Conservation (phyloP, 2,113 vertebrate genomes). For the Anolis carolinensis region DNA sequence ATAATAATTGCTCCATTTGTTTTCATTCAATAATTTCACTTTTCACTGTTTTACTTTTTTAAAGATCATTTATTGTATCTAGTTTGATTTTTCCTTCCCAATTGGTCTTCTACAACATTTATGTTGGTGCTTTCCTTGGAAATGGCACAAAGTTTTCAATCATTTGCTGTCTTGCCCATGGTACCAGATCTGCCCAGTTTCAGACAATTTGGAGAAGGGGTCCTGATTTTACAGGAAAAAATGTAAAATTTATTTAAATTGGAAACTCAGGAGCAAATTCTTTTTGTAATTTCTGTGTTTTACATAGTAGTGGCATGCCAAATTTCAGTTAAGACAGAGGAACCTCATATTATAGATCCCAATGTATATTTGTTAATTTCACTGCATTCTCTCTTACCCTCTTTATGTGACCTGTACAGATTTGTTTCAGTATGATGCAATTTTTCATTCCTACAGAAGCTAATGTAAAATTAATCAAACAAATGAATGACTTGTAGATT, state of each 20-base stretch:
- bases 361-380: neutral
- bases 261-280: neutral
- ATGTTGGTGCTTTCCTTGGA: neutral
- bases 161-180: neutral
- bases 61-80: neutral
- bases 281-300: neutral
- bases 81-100: neutral
- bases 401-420: neutral
- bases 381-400: neutral
- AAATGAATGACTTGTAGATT: neutral
- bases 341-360: neutral
- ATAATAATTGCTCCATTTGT: neutral
- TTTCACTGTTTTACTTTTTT: neutral
- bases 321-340: neutral
- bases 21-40: neutral
- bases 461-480: neutral
- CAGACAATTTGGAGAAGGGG: neutral
- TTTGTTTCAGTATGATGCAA: neutral
- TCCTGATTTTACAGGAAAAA: neutral
- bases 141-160: neutral
- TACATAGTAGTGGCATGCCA: neutral
- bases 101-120: too few relatives aligned
- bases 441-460: neutral
- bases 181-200: neutral
- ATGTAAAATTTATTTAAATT: neutral